Percentiles rank a stretch among this genome's conserved stretches.
These are phyloP conservation scores for Tetrapedia diversipes DNA, from an alignment of 2,888 invertebrate species.

Conservation along the genomic window DNA sequence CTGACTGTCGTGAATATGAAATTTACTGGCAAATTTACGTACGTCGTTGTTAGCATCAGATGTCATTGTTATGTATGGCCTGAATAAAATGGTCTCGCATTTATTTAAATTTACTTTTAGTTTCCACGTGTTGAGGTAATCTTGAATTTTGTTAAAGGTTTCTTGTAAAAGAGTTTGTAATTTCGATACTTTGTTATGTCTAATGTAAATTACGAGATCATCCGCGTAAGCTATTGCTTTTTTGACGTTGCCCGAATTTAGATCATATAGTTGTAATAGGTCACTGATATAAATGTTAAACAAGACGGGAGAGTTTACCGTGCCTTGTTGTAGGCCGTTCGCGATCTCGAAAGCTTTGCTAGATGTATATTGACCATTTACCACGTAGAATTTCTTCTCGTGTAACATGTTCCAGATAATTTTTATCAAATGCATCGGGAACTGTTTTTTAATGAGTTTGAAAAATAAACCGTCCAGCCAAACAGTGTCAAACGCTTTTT, in stretches of 20 bases:
- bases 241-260: conserved; percentile 3
- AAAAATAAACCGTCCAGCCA: conserved; percentile 26
- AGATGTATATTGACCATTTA: neutral
- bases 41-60: too few species aligned
- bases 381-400: conserved; percentile 26
- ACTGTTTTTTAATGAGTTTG: conserved; percentile 31
- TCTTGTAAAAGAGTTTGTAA: neutral
- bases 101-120: too few species aligned
- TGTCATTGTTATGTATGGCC: too few species aligned
- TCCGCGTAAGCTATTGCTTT: conserved; percentile 52
- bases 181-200: neutral
- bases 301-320: neutral
- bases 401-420: conserved; percentile 37
- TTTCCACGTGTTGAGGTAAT: too few species aligned
- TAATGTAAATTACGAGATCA: conserved; percentile 43
- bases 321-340: neutral
- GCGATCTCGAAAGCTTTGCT: neutral
- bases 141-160: neutral
- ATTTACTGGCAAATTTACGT: too few species aligned
- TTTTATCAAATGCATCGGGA: conserved; percentile 15
- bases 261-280: conserved; percentile 17
- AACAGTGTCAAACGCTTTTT: neutral
- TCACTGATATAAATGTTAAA: too few species aligned
- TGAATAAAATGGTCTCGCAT: too few species aligned
- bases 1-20: too few species aligned